Percentiles rank a stretch among this genome's conserved stretches.
phyloP scores from a whole-genome alignment of 1,140 invertebrate genomes.

The Mycetomoellerius zeteki region DNA sequence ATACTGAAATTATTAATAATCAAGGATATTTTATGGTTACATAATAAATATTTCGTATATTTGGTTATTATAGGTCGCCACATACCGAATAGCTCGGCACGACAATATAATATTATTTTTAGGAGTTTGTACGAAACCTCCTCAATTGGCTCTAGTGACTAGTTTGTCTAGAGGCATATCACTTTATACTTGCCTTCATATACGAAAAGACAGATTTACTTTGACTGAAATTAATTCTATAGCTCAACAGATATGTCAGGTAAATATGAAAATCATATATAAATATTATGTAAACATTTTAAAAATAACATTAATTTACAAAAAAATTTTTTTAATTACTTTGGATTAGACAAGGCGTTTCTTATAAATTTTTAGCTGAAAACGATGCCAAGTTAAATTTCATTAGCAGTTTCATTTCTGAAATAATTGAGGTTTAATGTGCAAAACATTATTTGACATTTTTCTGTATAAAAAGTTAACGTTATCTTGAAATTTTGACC shows the following conservation, averaged over 20 bases:
- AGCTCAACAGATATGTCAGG: conserved; percentile 99
- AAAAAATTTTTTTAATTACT: too few relatives aligned
- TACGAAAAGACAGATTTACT: conserved; percentile 97
- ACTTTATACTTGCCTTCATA: conserved; percentile 97
- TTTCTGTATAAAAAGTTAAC: too few relatives aligned
- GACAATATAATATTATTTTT: conserved; percentile 99
- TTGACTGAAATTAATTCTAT: conserved; percentile 97
- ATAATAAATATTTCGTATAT: conserved; percentile 19
- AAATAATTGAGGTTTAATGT: too few relatives aligned
- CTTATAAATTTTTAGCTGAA: too few relatives aligned
- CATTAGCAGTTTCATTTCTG: too few relatives aligned
- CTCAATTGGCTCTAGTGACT: conserved; percentile 98
- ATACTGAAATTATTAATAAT: conserved; percentile 22
- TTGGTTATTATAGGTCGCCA: conserved; percentile 91
- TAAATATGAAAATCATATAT: conserved; percentile 79
- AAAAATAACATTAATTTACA: not conserved
- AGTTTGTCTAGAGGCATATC: conserved; percentile 98
- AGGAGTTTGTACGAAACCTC: conserved; percentile 99
- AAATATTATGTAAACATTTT: conserved; percentile 9
- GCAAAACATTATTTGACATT: too few relatives aligned
- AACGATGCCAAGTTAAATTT: too few relatives aligned
- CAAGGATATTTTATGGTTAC: not conserved
- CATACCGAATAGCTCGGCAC: conserved; percentile 98
- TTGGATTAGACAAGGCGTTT: too few relatives aligned
- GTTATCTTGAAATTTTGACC: too few relatives aligned